Conservation (phyloP, 2,888 invertebrate genomes). For the Drosophila bunnanda region DNA sequence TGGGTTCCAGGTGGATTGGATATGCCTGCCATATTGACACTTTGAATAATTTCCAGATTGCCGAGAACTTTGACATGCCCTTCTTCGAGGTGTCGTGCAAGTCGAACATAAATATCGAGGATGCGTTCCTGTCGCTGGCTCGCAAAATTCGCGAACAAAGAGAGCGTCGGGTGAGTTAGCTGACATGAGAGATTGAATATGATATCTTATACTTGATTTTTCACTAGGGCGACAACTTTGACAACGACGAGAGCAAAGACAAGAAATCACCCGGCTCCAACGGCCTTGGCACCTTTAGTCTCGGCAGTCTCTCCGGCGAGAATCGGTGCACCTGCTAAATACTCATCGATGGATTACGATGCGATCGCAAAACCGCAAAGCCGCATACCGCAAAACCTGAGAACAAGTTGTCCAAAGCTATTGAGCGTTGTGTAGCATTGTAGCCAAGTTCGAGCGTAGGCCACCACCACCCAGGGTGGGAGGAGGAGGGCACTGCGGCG, state of each 20-base stretch:
- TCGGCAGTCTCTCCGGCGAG: conserved; percentile 83
- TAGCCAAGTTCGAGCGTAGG: conserved; percentile 36
- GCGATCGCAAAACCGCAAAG: conserved; percentile 34
- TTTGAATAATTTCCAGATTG: conserved; percentile 87
- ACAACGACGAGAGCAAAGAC: conserved; percentile 84
- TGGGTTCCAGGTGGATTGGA: conserved; percentile 75
- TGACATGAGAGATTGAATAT: not conserved
- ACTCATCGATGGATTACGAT: conserved; percentile 32
- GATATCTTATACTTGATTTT: not conserved
- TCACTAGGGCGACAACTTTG: conserved; percentile 85
- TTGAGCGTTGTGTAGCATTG: conserved; percentile 42
- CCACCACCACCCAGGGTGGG: conserved; percentile 5
- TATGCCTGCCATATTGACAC: not conserved
- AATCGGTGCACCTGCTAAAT: conserved; percentile 84
- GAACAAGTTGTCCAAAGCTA: conserved; percentile 58
- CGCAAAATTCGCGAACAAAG: conserved; percentile 93
- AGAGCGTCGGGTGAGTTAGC: conserved; percentile 88
- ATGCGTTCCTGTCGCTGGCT: conserved; percentile 92
- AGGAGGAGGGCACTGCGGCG: not conserved
- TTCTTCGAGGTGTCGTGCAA: conserved; percentile 96
- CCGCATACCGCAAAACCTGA: conserved; percentile 49
- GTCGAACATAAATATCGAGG: conserved; percentile 93
- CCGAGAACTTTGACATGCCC: conserved; percentile 94
- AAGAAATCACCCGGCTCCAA: conserved; percentile 84
- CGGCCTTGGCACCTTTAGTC: conserved; percentile 84